These are phyloP conservation scores for Eulemur rufifrons DNA, from an alignment of 2,113 vertebrate species.

Conservation along the genomic window DNA sequence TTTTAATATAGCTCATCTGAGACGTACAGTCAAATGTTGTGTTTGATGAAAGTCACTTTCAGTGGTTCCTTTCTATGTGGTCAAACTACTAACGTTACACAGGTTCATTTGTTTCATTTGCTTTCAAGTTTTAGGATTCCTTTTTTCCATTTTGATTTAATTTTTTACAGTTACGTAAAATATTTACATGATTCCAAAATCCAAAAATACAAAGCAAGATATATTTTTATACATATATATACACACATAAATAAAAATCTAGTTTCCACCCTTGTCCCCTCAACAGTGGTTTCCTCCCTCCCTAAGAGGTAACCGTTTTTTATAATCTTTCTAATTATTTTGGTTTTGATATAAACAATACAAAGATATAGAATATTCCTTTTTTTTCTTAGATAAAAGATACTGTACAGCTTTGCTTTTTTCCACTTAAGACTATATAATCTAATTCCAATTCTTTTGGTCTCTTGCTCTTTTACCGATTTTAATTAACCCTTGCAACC, in stretches of 20 bases:
- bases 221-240: neutral
- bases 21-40: neutral
- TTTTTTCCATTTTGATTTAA: neutral
- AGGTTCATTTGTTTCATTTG: neutral
- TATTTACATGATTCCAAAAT: neutral
- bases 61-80: neutral
- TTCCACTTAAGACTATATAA: neutral
- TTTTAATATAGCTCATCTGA: neutral
- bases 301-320: neutral
- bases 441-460: neutral
- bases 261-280: neutral
- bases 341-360: neutral
- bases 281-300: neutral
- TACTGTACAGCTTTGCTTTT: neutral
- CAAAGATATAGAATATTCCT: neutral
- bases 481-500: neutral
- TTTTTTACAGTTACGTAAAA: neutral
- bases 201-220: neutral
- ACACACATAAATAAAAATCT: neutral
- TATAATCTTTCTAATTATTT: neutral
- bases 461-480: neutral
- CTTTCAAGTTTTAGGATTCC: neutral
- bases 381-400: neutral
- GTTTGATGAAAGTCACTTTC: neutral
- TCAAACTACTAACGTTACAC: neutral